Conservation (phyloP, 2,113 vertebrate genomes). For the Chloroceryle aenea region DNA sequence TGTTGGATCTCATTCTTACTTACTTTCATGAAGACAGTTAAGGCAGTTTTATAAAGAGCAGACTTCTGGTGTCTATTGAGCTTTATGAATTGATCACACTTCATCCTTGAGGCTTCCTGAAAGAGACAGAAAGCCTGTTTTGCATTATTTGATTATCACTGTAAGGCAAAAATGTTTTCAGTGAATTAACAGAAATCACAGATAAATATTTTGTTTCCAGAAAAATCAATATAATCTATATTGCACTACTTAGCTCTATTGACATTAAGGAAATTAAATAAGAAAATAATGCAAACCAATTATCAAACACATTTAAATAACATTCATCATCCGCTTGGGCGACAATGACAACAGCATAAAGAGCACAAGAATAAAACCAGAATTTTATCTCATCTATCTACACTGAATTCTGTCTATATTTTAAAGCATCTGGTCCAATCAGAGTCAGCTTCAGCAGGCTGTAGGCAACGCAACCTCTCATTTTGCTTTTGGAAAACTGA, state of each 20-base stretch:
- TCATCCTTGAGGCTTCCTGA: background rate
- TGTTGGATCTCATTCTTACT: background rate
- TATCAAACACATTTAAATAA: background rate
- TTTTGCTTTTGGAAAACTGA: background rate
- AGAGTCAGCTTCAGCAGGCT: background rate
- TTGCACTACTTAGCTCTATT: background rate
- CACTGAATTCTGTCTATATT: background rate
- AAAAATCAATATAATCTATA: slow-evolving; percentile 12
- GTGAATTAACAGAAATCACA: background rate
- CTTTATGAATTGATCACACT: background rate
- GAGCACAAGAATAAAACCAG: background rate
- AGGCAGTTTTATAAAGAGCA: background rate
- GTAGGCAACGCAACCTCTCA: background rate
- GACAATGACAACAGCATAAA: background rate
- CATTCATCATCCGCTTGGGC: background rate
- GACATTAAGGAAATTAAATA: slow-evolving; percentile 2
- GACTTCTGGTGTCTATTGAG: background rate
- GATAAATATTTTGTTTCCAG: background rate
- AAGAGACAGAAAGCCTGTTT: background rate
- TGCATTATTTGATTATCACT: background rate
- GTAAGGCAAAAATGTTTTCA: background rate
- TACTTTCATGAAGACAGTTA: background rate
- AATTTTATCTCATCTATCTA: background rate
- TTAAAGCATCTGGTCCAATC: background rate
- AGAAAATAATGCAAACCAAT: background rate